A percentile compares a stretch with the other conserved stretches of the same genome.
Evolutionary conservation across 1,140 invertebrate species (phyloP).

Genomic region (Procambarus clarkii): DNA sequence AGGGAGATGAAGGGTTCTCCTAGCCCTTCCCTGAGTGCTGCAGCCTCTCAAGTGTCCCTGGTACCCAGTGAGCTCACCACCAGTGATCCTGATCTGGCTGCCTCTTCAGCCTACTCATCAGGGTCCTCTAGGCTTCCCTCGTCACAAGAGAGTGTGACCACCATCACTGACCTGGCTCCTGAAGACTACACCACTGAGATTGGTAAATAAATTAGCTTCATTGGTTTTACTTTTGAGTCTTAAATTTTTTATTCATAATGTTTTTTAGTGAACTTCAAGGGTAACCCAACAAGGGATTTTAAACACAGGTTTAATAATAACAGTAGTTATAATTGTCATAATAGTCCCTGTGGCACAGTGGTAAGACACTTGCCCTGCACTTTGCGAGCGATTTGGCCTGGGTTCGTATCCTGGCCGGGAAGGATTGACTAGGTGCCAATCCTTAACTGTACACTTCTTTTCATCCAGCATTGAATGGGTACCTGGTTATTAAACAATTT

Average conservation of each 20-base stretch:
- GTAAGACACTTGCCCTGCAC: no score
- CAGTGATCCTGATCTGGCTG: slow-evolving; percentile 59
- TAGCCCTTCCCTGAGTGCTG: slow-evolving; percentile 66
- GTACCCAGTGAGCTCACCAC: slow-evolving; percentile 61
- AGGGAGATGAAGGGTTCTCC: slow-evolving; percentile 10
- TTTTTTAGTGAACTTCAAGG: no score
- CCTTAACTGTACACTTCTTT: no score
- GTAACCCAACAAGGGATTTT: background rate
- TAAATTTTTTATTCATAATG: no score
- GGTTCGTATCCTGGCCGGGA: no score
- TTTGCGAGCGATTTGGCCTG: no score
- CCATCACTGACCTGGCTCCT: slow-evolving; percentile 35
- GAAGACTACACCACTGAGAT: slow-evolving; percentile 58
- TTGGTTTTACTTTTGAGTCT: no score
- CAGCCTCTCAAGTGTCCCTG: slow-evolving; percentile 63
- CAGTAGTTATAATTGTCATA: no score
- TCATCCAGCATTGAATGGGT: no score
- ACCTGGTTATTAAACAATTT: no score
- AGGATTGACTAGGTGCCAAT: no score
- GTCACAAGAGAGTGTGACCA: slow-evolving; percentile 41
- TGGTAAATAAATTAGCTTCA: background rate
- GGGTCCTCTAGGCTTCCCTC: slow-evolving; percentile 47
- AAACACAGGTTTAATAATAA: background rate
- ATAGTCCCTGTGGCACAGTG: no score
- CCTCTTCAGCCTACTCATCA: slow-evolving; percentile 51